phyloP scores from a whole-genome alignment of 2,113 vertebrate genomes.

The Lagopus muta region DNA sequence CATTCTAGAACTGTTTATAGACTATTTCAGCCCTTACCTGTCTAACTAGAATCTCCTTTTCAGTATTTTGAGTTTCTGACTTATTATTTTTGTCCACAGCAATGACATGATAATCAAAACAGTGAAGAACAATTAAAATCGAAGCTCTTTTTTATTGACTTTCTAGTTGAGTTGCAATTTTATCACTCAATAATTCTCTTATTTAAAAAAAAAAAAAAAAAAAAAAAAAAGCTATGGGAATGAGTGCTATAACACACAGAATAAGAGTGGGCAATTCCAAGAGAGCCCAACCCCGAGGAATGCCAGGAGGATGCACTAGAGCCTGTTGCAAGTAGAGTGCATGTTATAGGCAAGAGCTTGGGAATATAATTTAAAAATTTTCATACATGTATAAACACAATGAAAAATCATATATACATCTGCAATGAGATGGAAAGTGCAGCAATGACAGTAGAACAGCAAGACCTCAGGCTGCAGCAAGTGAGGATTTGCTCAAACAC shows the following conservation, averaged over 20 bases:
- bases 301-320: neutral
- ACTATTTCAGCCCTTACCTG: neutral
- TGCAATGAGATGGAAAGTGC: too few species aligned
- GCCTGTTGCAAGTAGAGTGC: neutral
- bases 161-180: neutral
- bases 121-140: neutral
- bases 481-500: too few species aligned
- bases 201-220: neutral
- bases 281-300: neutral
- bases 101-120: neutral
- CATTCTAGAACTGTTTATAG: slow-evolving; percentile 3
- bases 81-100: slow-evolving; percentile 10
- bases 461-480: too few species aligned
- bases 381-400: neutral
- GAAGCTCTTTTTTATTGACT: neutral
- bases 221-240: neutral
- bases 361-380: neutral
- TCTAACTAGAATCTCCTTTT: neutral
- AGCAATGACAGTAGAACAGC: too few species aligned
- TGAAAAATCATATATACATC: neutral
- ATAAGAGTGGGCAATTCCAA: neutral
- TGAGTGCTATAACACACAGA: neutral
- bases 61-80: neutral
- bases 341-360: neutral
- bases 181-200: neutral